Conservation (phyloP, 2,113 vertebrate species). For the Ochotona curzoniae region DNA sequence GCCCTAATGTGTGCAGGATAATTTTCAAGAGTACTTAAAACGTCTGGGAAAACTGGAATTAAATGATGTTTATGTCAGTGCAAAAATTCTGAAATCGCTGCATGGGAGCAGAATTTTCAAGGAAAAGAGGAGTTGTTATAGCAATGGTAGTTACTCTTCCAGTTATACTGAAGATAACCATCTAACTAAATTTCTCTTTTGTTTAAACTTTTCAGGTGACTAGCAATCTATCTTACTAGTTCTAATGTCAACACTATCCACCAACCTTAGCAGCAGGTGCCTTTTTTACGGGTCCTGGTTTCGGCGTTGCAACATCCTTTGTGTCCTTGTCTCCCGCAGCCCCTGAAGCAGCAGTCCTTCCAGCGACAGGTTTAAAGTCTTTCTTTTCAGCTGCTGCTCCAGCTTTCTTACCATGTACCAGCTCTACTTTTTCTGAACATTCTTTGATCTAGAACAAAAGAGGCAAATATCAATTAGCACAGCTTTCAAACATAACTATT, state of each 20-base stretch:
- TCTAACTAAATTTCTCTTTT: neutral
- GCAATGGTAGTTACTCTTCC: neutral
- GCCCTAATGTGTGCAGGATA: neutral
- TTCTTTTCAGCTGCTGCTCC: constrained; percentile 86
- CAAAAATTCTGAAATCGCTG: no score
- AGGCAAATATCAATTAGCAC: constrained; percentile 49
- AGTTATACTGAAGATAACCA: constrained; percentile 3
- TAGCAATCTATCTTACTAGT: neutral
- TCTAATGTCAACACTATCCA: constrained; percentile 48
- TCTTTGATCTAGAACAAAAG: constrained; percentile 93
- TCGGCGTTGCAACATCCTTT: constrained; percentile 86
- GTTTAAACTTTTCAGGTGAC: constrained; percentile 8
- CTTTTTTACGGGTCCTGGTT: constrained; percentile 91
- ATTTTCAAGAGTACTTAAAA: neutral
- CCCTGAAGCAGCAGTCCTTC: constrained; percentile 86
- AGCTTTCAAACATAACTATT: constrained; percentile 35
- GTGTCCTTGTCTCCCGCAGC: constrained; percentile 86
- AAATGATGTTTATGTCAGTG: no score
- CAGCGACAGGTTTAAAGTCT: constrained; percentile 86
- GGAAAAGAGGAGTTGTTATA: neutral
- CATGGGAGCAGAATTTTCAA: neutral
- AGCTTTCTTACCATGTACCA: constrained; percentile 90
- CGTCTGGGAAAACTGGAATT: no score
- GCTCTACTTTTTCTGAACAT: constrained; percentile 95
- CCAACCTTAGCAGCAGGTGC: constrained; percentile 89